phyloP scores from a whole-genome alignment of 1,140 invertebrate genomes.

The Magallana gigas region DNA sequence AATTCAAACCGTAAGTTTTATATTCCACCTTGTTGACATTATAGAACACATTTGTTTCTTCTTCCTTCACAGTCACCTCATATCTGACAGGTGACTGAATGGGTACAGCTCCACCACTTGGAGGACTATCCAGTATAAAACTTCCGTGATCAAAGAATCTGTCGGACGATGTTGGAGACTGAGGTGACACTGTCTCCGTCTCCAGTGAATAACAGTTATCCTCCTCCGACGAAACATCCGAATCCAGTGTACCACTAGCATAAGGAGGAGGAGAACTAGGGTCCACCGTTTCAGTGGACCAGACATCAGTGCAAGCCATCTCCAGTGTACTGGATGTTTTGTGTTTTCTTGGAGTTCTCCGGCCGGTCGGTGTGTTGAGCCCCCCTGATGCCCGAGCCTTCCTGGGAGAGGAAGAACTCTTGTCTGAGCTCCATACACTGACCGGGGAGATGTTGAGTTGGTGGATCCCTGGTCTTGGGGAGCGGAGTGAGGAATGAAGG shows the following conservation, averaged over 20 bases:
- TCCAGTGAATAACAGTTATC: slow-evolving; percentile 62
- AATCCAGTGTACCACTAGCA: neutral
- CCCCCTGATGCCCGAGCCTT: slow-evolving; percentile 52
- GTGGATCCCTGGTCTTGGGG: slow-evolving; percentile 41
- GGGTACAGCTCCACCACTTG: neutral
- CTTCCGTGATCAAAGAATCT: slow-evolving; percentile 51
- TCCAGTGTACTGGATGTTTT: slow-evolving; percentile 54
- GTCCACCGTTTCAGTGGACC: slow-evolving; percentile 59
- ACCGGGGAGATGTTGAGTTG: slow-evolving; percentile 62
- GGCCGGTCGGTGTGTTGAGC: slow-evolving; percentile 42
- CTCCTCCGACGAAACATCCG: slow-evolving; percentile 53
- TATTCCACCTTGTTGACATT: slow-evolving; percentile 73
- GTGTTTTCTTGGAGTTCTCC: slow-evolving; percentile 49
- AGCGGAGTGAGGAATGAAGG: slow-evolving; percentile 24
- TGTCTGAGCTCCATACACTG: slow-evolving; percentile 68
- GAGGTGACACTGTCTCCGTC: slow-evolving; percentile 62
- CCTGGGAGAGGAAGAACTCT: slow-evolving; percentile 53
- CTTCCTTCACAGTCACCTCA: slow-evolving; percentile 71
- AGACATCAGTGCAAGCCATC: slow-evolving; percentile 59
- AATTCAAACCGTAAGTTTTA: slow-evolving; percentile 66
- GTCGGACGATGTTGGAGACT: slow-evolving; percentile 47
- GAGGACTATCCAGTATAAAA: slow-evolving; percentile 42
- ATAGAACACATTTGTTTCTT: slow-evolving; percentile 69
- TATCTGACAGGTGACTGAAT: slow-evolving; percentile 57
- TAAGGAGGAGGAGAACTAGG: neutral